Percentiles rank a stretch among this genome's conserved stretches.
Evolutionary conservation across 2,113 vertebrate species (phyloP).

Genomic region (Pteruthius melanotis): DNA sequence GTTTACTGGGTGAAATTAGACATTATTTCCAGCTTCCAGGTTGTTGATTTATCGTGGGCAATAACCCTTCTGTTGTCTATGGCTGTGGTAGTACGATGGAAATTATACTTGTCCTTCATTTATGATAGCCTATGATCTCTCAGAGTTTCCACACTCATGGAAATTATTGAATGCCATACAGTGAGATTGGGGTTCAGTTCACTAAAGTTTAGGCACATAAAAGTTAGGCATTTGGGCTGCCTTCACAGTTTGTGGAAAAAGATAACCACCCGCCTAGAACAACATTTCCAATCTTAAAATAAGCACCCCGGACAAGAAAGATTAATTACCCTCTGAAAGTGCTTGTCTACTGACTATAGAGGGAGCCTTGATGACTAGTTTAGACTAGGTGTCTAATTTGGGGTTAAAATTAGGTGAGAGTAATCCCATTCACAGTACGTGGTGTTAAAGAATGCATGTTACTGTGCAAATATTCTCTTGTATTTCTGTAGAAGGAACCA

Average conservation of each 20-base stretch:
- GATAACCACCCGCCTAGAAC: neutral
- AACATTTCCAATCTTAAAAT: conserved; percentile 9
- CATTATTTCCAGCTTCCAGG: neutral
- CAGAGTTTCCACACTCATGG: neutral
- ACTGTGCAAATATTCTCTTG: neutral
- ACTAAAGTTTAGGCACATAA: neutral
- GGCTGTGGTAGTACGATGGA: neutral
- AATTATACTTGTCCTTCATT: neutral
- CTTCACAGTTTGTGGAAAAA: neutral
- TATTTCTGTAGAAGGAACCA: neutral
- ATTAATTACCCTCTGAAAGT: conserved; percentile 5
- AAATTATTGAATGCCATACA: neutral
- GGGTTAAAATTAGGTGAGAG: conserved; percentile 3
- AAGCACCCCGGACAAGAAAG: conserved; percentile 9
- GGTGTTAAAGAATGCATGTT: neutral
- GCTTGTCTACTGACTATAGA: neutral
- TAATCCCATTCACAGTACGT: neutral
- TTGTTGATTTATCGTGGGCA: neutral
- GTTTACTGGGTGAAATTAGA: neutral
- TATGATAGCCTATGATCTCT: fast-evolving
- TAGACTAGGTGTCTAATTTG: conserved; percentile 20
- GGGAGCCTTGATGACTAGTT: conserved; percentile 15
- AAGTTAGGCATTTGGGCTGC: neutral
- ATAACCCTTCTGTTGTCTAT: neutral
- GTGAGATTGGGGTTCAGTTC: neutral